Base-by-base conservation (phyloP, 2,888 invertebrate genomes). In the Lasioglossum vierecki region DNA sequence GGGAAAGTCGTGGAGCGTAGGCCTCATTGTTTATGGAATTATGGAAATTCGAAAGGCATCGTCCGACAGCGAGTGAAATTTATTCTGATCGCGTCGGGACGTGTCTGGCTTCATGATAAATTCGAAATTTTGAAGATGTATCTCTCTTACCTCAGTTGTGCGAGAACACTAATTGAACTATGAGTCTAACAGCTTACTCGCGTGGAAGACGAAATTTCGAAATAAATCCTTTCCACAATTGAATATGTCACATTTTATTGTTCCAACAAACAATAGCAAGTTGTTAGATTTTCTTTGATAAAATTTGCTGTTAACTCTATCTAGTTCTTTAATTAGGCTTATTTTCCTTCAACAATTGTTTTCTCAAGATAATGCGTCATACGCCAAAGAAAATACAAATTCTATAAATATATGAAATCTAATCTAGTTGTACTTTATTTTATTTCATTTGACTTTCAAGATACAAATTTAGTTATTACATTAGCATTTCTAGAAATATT, bases 11-110 rank as follows among this genome's bases (percentile, higher is more conserved):
- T 68, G 76, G 63, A 44, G 44, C 66, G 60, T 46, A 68, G n/a
- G n/a, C 60, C 76, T 76, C 82, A 53, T 79, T 86, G 81, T 81
- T 86, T 85, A 86, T 86, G 82, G 82, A 85, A 75, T 86, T 85
- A 86, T 86, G 85, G 79, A 79, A 79, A 86, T 86, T 81, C 79
- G 22, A 30, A 46, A 41, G 78, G 76, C 72, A 73, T 86, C 76
- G 81, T 73, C 60, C 70, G 66, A 41, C 70, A 85, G 82, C 39
- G 79, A 60, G 15, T 57, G 44, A 39, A 68, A 83, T 83, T 82
- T 82, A 83, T 83, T 73, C 66, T 22, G 13, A 11, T n/a, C 57
- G 71, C 15, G n/a, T 60, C 53, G 71, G 53, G 15, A 8, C 53
- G 26, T 60, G 76, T 22, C 66, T 76, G 66, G 35, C 18, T 44